Conservation (phyloP, 2,888 invertebrate species). For the Vanessa cardui region DNA sequence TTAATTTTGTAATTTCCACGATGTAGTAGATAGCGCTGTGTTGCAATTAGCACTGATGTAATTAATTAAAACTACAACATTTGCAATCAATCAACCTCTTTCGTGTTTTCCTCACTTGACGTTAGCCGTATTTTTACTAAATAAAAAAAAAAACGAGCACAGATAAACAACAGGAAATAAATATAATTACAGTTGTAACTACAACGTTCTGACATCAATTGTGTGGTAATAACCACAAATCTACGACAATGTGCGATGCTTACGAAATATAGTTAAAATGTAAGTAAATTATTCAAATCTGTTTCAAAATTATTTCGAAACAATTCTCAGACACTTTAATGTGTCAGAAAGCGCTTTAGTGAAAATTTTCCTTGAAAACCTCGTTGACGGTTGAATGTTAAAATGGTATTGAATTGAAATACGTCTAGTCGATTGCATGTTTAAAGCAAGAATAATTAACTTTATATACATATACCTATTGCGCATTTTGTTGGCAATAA, state of each 20-base stretch:
- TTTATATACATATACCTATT: neutral
- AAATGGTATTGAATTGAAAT: neutral
- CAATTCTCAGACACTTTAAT: slow-evolving; percentile 15
- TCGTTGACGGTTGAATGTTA: slow-evolving; percentile 5
- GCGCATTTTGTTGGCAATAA: too few species aligned
- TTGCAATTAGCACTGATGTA: too few species aligned
- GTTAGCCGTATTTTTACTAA: too few species aligned
- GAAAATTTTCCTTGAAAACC: slow-evolving; percentile 23
- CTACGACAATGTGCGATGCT: slow-evolving; percentile 11
- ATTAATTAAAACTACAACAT: too few species aligned
- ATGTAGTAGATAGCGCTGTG: too few species aligned
- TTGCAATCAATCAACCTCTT: too few species aligned
- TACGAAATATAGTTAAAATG: slow-evolving; percentile 14
- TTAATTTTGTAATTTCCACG: too few species aligned
- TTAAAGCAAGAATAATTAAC: neutral
- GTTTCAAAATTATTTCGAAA: slow-evolving; percentile 20
- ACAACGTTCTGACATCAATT: slow-evolving; percentile 8
- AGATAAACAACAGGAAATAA: neutral
- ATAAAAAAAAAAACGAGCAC: too few species aligned
- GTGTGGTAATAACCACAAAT: slow-evolving; percentile 8
- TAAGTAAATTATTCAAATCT: slow-evolving; percentile 9
- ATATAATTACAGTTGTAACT: neutral
- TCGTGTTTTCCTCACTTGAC: too few species aligned
- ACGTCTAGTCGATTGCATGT: neutral
- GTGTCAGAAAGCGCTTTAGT: slow-evolving; percentile 17